Percentiles rank a stretch among this genome's conserved stretches.
Evolutionary conservation across 2,888 invertebrate species (phyloP).

Genomic region (Laspeyria flexula): DNA sequence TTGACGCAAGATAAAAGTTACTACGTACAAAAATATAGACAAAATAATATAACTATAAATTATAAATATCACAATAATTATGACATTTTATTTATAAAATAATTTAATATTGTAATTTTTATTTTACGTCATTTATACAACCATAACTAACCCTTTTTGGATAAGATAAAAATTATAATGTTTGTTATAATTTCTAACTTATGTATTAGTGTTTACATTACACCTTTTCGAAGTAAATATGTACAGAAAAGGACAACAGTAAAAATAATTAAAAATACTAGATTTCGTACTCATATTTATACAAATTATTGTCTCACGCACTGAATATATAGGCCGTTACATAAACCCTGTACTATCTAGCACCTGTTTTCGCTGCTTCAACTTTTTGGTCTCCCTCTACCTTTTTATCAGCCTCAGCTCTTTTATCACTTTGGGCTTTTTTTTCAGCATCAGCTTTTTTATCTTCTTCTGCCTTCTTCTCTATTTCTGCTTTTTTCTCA

Average conservation of each 20-base stretch:
- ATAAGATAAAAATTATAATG: constrained; percentile 32
- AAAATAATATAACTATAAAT: not conserved
- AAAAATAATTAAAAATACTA: constrained; percentile 32
- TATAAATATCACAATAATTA: not conserved
- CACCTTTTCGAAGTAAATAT: constrained; percentile 33
- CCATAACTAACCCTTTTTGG: not conserved
- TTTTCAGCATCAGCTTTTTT: constrained; percentile 43
- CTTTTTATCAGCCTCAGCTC: constrained; percentile 12
- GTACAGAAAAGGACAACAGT: constrained; percentile 41
- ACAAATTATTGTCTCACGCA: constrained; percentile 37
- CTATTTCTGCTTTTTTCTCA: constrained; percentile 44
- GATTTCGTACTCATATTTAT: constrained; percentile 39
- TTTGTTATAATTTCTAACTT: constrained; percentile 29
- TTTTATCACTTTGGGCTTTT: constrained; percentile 9
- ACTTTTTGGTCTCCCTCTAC: constrained; percentile 8
- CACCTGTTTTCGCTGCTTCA: constrained; percentile 57
- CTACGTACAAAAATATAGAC: not conserved
- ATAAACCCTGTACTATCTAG: constrained; percentile 74
- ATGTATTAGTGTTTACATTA: constrained; percentile 3
- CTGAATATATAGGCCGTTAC: constrained; percentile 27
- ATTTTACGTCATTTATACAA: constrained; percentile 25
- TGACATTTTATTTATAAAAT: constrained; percentile 13
- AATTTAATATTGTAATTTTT: constrained; percentile 16
- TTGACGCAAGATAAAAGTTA: constrained; percentile 32
- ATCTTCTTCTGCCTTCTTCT: constrained; percentile 13